Percentiles rank a stretch among this genome's conserved stretches.
These are phyloP conservation scores for Ectemnius lituratus DNA, from an alignment of 2,888 invertebrate genomes.

Conservation along the genomic window DNA sequence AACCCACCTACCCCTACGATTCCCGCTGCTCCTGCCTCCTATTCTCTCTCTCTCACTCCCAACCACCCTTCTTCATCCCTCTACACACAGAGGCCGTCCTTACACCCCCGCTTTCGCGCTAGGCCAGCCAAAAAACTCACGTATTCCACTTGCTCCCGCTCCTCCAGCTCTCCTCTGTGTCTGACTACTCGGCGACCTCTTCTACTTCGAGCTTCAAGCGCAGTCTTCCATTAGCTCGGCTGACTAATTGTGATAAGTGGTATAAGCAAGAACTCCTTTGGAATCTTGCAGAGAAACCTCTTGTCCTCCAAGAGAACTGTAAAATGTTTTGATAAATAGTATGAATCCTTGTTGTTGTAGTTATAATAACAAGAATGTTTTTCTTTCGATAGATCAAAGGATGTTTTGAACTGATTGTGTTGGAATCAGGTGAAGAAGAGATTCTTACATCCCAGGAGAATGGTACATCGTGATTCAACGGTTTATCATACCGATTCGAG, in stretches of 20 bases:
- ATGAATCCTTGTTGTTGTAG: no score
- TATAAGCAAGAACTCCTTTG: no score
- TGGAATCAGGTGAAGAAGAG: no score
- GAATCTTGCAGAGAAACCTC: no score
- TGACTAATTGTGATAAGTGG: no score
- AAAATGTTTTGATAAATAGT: no score
- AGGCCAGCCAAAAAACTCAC: constrained; percentile 61
- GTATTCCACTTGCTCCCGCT: constrained; percentile 44
- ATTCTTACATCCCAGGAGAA: no score
- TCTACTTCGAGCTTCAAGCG: constrained; percentile 5
- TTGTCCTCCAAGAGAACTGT: no score
- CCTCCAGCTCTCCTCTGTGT: background rate
- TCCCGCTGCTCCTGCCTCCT: constrained; percentile 55
- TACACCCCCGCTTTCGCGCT: constrained; percentile 36
- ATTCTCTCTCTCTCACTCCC: constrained; percentile 26
- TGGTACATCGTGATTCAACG: no score
- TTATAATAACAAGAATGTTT: no score
- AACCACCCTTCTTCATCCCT: constrained; percentile 31
- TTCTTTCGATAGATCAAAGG: no score
- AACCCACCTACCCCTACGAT: constrained; percentile 47
- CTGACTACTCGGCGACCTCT: constrained; percentile 11
- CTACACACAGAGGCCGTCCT: constrained; percentile 30
- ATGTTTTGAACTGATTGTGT: no score
- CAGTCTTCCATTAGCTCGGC: background rate
- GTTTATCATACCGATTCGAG: background rate